Evolutionary conservation across 2,888 invertebrate species (phyloP).

Genomic region (Neria commutata): DNA sequence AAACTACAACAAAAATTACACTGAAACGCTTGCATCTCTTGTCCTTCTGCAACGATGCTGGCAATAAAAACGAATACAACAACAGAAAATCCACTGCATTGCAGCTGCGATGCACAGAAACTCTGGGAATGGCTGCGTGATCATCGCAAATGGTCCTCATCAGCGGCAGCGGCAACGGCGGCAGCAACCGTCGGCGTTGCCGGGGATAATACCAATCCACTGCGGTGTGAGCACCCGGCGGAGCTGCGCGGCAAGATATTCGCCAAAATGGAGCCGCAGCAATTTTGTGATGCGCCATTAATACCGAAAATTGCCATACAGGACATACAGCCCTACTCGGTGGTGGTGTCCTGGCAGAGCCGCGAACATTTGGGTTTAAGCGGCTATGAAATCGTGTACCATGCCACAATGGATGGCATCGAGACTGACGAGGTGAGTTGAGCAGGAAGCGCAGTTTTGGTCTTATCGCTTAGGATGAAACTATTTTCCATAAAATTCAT

Average conservation of each 20-base stretch:
- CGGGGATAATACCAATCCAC: conserved; percentile 62
- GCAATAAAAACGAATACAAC: too few relatives aligned
- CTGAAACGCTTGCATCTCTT: too few relatives aligned
- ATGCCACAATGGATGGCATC: conserved; percentile 68
- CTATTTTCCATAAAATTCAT: too few relatives aligned
- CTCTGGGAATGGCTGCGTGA: conserved; percentile 92
- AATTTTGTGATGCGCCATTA: conserved; percentile 84
- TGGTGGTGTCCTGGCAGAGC: conserved; percentile 88
- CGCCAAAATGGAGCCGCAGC: conserved; percentile 75
- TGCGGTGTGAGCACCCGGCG: conserved; percentile 84
- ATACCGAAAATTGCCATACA: conserved; percentile 84
- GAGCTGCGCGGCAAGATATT: conserved; percentile 78
- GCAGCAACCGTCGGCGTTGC: too few relatives aligned
- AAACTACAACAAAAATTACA: conserved; percentile 15
- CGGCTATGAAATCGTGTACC: conserved; percentile 86
- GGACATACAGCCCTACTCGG: conserved; percentile 86
- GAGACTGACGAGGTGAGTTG: conserved; percentile 37
- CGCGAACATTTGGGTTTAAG: conserved; percentile 83
- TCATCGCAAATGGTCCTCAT: conserved; percentile 72
- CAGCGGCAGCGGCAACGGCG: conserved; percentile 25
- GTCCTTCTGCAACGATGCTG: too few relatives aligned
- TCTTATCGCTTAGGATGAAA: too few relatives aligned
- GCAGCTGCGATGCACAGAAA: conserved; percentile 88
- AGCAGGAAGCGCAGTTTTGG: too few relatives aligned
- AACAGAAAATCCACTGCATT: conserved; percentile 86